Evolutionary conservation across 2,797 vertebrate genomes (phyloP).

Genomic region (Hephaestus fuliginosus): DNA sequence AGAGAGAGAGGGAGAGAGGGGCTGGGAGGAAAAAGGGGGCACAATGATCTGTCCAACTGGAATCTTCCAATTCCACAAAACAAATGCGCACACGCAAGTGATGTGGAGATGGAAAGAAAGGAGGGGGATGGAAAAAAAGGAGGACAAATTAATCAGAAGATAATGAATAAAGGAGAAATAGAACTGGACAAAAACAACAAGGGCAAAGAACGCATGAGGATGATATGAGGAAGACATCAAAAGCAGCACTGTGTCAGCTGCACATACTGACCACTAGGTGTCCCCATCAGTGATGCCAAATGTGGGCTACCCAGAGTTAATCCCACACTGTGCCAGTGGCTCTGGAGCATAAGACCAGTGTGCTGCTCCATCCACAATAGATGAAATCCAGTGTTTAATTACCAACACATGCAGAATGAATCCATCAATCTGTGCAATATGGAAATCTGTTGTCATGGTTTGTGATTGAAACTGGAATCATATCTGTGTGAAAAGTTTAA

Average conservation of each 20-base stretch:
- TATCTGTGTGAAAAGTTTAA: constrained; percentile 23
- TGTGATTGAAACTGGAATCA: constrained; percentile 32
- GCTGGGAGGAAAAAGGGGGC: constrained; percentile 62
- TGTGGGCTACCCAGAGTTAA: constrained; percentile 56
- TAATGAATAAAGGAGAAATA: constrained; percentile 12
- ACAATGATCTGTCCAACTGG: constrained; percentile 83
- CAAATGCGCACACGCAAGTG: constrained; percentile 50
- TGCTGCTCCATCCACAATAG: constrained; percentile 50
- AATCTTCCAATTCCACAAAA: constrained; percentile 70
- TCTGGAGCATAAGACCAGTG: constrained; percentile 56
- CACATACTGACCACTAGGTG: constrained; percentile 83
- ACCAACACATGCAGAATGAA: constrained; percentile 60
- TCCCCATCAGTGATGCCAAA: constrained; percentile 70
- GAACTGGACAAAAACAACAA: constrained; percentile 16
- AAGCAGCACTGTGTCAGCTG: constrained; percentile 9
- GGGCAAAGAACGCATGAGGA: constrained; percentile 7
- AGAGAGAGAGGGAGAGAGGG: constrained; percentile 25
- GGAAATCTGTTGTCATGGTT: constrained; percentile 54
- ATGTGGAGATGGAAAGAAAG: constrained; percentile 29
- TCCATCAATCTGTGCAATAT: constrained; percentile 54
- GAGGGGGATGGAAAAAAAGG: constrained; percentile 3
- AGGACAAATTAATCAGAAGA: constrained; percentile 12
- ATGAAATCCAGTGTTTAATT: constrained; percentile 65
- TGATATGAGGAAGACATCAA: constrained; percentile 19
- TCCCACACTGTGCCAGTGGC: constrained; percentile 56